Evolutionary conservation across 2,888 invertebrate genomes (phyloP).

Genomic region (Lathronympha strigana): DNA sequence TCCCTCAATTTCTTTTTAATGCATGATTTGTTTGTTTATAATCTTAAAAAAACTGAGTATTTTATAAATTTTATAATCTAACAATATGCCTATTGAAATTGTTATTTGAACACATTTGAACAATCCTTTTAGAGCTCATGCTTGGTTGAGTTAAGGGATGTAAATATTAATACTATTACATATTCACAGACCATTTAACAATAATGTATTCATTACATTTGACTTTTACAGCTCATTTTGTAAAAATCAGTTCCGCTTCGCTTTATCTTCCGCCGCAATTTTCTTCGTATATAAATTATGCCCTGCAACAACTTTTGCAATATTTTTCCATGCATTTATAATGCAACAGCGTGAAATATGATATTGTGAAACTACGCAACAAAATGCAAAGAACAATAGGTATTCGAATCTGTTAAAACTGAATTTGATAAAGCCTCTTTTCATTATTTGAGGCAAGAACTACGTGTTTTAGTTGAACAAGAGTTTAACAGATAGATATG

Average conservation of each 20-base stretch:
- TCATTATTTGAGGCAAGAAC: background rate
- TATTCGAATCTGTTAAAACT: background rate
- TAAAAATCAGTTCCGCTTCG: constrained; percentile 17
- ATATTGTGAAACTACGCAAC: constrained; percentile 15
- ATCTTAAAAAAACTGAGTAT: too few species aligned
- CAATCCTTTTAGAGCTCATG: too few species aligned
- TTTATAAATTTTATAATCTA: too few species aligned
- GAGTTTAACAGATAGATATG: background rate
- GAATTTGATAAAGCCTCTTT: background rate
- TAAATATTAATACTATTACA: too few species aligned
- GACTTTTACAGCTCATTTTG: constrained; percentile 9
- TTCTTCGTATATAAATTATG: constrained; percentile 37
- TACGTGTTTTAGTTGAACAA: background rate
- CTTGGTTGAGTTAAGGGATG: too few species aligned
- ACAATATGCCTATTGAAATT: too few species aligned
- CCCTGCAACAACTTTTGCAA: constrained; percentile 34
- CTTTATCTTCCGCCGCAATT: constrained; percentile 27
- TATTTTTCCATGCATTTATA: constrained; percentile 43
- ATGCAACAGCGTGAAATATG: constrained; percentile 34
- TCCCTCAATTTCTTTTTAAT: too few species aligned
- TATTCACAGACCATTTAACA: too few species aligned
- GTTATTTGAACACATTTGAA: too few species aligned
- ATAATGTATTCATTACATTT: constrained; percentile 8
- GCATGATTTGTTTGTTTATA: too few species aligned
- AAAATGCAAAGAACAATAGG: background rate